Conservation (phyloP, 2,797 vertebrate species). For the Anniella stebbinsi region DNA sequence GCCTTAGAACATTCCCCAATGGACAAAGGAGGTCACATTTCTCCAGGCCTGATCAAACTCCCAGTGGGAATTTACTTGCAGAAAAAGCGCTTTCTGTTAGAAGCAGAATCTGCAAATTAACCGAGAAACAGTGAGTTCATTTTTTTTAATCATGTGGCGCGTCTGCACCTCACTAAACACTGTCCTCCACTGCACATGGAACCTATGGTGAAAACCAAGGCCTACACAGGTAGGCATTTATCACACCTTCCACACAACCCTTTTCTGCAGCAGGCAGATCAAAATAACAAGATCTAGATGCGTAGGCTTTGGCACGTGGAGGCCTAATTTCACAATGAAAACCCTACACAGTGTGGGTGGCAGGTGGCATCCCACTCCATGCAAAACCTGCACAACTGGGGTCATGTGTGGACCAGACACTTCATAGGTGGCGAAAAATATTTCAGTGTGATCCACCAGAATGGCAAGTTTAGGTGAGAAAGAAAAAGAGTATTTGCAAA, state of each 20-base stretch:
- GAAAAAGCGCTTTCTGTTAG: background rate
- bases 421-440: slow-evolving; percentile 24
- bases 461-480: background rate
- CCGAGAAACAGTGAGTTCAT: no score
- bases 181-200: background rate
- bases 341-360: background rate
- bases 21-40: background rate
- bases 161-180: background rate
- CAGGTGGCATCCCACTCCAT: background rate
- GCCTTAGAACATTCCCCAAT: background rate
- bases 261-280: background rate
- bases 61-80: background rate
- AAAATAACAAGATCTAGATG: no score
- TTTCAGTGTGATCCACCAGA: background rate
- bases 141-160: no score
- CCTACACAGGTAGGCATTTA: background rate
- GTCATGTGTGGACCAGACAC: accelerated
- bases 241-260: background rate
- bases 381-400: background rate
- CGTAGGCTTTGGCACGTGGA: background rate
- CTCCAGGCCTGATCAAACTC: background rate
- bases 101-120: background rate
- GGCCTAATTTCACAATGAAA: background rate
- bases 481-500: slow-evolving; percentile 4
- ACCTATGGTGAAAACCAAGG: background rate